Percentiles rank a stretch among this genome's conserved stretches.
Conservation (phyloP, 2,113 vertebrate species). For the Mirounga angustirostris region DNA sequence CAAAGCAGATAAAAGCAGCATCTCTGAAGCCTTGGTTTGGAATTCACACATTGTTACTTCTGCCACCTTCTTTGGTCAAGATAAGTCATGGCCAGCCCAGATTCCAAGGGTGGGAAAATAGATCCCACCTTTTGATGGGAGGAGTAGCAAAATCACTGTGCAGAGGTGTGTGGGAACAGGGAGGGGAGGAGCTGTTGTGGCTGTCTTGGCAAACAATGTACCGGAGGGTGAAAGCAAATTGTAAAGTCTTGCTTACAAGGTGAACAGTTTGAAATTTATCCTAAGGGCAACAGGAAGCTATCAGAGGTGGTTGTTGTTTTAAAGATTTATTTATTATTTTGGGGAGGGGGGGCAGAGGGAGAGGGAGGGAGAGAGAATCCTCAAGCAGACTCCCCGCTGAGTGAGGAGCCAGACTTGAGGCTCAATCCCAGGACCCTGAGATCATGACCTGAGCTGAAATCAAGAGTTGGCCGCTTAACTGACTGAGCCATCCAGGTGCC, state of each 20-base stretch:
- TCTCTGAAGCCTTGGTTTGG: background rate
- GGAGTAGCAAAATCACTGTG: background rate
- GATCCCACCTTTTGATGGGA: background rate
- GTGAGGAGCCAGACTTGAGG: too few species aligned
- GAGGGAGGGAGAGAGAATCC: too few species aligned
- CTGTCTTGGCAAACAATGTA: background rate
- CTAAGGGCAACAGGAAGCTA: background rate
- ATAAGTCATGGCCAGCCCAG: background rate
- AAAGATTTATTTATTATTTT: too few species aligned
- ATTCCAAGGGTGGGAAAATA: background rate
- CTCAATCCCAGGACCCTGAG: too few species aligned
- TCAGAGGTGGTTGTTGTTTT: background rate
- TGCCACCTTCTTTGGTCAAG: background rate
- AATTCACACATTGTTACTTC: background rate
- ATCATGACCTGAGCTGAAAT: too few species aligned
- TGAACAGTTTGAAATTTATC: background rate
- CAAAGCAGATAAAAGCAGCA: background rate
- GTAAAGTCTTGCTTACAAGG: background rate
- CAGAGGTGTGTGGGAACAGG: background rate
- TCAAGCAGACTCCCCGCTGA: too few species aligned
- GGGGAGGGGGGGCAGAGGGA: too few species aligned
- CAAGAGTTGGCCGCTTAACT: too few species aligned
- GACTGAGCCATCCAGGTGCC: too few species aligned
- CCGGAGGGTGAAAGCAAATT: background rate
- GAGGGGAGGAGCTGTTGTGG: background rate